phyloP scores from a whole-genome alignment of 2,113 vertebrate species.

The Balaeniceps rex region DNA sequence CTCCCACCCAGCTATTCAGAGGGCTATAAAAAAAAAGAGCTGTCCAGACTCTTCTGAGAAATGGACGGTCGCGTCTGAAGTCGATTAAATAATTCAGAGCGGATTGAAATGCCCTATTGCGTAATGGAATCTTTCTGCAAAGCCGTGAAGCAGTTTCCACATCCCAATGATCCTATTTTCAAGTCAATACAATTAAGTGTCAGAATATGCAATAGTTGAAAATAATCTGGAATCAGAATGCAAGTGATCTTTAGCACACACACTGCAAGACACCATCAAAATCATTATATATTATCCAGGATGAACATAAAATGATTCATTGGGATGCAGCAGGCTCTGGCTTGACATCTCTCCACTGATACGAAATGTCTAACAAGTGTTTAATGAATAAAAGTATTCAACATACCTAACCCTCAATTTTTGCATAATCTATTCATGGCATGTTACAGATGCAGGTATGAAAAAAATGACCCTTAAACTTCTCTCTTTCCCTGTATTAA shows the following conservation, averaged over 20 bases:
- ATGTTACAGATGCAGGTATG: neutral
- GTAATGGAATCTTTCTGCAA: slow-evolving; percentile 6
- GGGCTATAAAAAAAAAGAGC: neutral
- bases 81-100: neutral
- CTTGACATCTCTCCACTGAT: neutral
- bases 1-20: neutral
- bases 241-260: neutral
- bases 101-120: neutral
- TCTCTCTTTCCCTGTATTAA: neutral
- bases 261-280: neutral
- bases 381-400: neutral
- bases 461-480: neutral
- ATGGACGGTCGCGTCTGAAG: neutral
- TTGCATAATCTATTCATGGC: neutral
- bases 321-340: neutral
- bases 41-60: slow-evolving; percentile 17
- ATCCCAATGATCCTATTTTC: neutral
- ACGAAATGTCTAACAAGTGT: neutral
- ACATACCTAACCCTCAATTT: neutral
- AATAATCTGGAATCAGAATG: slow-evolving; percentile 27
- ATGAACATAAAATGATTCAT: neutral
- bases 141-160: neutral
- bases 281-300: neutral
- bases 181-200: neutral
- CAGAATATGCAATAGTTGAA: neutral